A percentile compares a stretch with the other conserved stretches of the same genome.
phyloP scores from a whole-genome alignment of 2,797 vertebrate genomes.

The Oreonectes daqikongensis region DNA sequence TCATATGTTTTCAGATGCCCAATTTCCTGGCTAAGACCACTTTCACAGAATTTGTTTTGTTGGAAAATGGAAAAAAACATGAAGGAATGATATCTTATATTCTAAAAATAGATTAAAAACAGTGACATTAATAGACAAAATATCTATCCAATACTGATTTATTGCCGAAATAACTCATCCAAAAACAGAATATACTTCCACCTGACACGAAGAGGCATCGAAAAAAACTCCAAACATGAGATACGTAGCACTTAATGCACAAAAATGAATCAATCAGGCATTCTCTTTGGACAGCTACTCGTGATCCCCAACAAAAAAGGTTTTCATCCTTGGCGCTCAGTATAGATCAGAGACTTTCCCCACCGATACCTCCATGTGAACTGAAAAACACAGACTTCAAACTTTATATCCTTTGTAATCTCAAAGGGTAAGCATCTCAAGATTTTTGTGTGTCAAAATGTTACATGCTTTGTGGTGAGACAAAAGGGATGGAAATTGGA shows the following conservation, averaged over 20 bases:
- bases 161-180: too few relatives aligned
- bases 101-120: background rate
- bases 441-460: slow-evolving; percentile 27
- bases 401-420: slow-evolving; percentile 20
- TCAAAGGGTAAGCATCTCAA: slow-evolving; percentile 1
- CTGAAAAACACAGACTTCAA: slow-evolving; percentile 2
- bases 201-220: background rate
- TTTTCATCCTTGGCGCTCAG: slow-evolving; percentile 24
- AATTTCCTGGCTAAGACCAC: too few relatives aligned
- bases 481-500: background rate
- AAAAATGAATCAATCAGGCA: slow-evolving; percentile 36
- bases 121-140: background rate
- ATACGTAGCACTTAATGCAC: slow-evolving; percentile 11
- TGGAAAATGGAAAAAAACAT: too few relatives aligned
- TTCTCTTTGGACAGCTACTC: slow-evolving; percentile 44
- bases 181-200: background rate
- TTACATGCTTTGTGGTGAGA: background rate
- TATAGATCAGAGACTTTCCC: slow-evolving; percentile 36
- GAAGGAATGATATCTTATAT: too few relatives aligned
- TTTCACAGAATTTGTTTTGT: background rate
- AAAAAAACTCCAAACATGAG: background rate
- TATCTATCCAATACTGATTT: background rate
- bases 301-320: slow-evolving; percentile 9
- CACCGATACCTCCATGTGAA: slow-evolving; percentile 2
- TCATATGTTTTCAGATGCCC: too few relatives aligned